phyloP scores from a whole-genome alignment of 2,888 invertebrate genomes.

The Eledone cirrhosa region DNA sequence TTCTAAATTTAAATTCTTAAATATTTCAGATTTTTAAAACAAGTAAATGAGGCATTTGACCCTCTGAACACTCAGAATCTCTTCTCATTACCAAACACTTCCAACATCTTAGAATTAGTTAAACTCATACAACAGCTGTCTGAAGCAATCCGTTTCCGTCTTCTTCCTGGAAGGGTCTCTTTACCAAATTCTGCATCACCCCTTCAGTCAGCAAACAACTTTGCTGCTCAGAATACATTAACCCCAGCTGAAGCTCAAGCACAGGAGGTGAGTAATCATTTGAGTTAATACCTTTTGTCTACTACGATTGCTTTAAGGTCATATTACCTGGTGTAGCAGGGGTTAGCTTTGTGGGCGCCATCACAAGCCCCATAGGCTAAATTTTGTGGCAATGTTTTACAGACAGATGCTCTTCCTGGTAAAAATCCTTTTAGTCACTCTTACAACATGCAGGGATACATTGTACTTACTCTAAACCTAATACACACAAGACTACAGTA shows the following conservation, averaged over 20 bases:
- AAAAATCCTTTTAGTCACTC: too few species aligned
- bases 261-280: slow-evolving; percentile 48
- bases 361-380: too few species aligned
- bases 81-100: slow-evolving; percentile 41
- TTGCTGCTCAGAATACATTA: slow-evolving; percentile 40
- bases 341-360: too few species aligned
- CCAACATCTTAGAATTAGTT: slow-evolving; percentile 73
- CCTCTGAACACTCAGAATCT: slow-evolving; percentile 60
- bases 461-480: too few species aligned
- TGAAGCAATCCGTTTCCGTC: slow-evolving; percentile 71
- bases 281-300: neutral
- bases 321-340: too few species aligned
- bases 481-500: too few species aligned
- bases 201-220: neutral
- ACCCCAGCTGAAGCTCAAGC: slow-evolving; percentile 61
- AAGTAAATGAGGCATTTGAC: slow-evolving; percentile 71
- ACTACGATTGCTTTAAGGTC: too few species aligned
- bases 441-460: too few species aligned
- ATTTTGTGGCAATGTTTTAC: too few species aligned
- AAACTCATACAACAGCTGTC: slow-evolving; percentile 74
- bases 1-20: slow-evolving; percentile 49
- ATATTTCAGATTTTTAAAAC: slow-evolving; percentile 66
- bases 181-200: neutral
- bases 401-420: too few species aligned
- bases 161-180: slow-evolving; percentile 65